These are phyloP conservation scores for Bacillus rossius DNA, from an alignment of 1,140 invertebrate genomes.

Conservation along the genomic window DNA sequence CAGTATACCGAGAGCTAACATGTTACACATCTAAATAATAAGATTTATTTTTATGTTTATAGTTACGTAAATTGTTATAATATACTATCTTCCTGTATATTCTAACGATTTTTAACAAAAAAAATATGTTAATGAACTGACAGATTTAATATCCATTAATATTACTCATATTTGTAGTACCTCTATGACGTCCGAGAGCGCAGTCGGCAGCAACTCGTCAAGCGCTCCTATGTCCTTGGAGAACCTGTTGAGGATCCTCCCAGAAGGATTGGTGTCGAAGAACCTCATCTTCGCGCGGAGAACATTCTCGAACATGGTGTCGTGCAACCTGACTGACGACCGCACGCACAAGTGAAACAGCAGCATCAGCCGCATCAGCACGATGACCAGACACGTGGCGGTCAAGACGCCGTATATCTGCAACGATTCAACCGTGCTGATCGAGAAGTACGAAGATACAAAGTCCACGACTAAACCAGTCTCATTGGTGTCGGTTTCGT, in stretches of 20 bases:
- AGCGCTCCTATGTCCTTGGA: conserved; percentile 75
- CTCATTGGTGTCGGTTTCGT: no score
- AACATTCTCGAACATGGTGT: conserved; percentile 58
- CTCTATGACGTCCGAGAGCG: conserved; percentile 65
- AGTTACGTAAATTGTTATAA: no score
- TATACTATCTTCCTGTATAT: no score
- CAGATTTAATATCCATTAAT: no score
- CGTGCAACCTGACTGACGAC: conserved; percentile 60
- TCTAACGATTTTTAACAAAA: no score
- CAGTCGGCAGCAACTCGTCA: conserved; percentile 79
- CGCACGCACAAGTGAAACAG: conserved; percentile 66
- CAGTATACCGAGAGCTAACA: no score
- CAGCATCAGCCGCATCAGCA: conserved; percentile 48
- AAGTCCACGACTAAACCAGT: no score
- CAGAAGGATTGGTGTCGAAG: conserved; percentile 71
- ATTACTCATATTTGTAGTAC: conserved; percentile 18
- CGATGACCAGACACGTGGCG: conserved; percentile 33
- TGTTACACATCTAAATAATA: no score
- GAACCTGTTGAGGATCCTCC: conserved; percentile 67
- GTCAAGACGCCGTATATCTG: conserved; percentile 42
- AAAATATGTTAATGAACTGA: no score
- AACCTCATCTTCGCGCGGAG: conserved; percentile 65
- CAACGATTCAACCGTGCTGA: conserved; percentile 15
- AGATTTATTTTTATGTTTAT: no score
- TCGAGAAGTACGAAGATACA: no score